A percentile compares a stretch with the other conserved stretches of the same genome.
phyloP scores from a whole-genome alignment of 2,888 invertebrate species.

The Ochropleura leucogaster region DNA sequence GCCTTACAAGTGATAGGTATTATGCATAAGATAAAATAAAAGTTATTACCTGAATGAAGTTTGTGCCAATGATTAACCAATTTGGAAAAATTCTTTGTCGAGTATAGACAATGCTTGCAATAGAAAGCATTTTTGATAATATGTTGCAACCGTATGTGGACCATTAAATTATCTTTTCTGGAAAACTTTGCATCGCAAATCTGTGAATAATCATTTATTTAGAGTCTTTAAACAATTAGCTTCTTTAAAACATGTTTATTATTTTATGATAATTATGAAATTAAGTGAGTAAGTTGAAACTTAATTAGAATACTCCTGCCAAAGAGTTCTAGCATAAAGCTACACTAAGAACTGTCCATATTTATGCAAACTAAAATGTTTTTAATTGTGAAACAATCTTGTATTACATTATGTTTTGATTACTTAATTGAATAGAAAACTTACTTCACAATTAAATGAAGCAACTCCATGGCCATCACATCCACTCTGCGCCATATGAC shows the following conservation, averaged over 20 bases:
- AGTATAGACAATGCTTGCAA: constrained; percentile 81
- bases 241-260: background rate
- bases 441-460: constrained; percentile 82
- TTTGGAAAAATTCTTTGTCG: constrained; percentile 81
- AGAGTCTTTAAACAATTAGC: background rate
- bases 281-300: background rate
- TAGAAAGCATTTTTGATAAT: constrained; percentile 71
- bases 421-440: constrained; percentile 29
- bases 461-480: constrained; percentile 89
- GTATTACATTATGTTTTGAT: background rate
- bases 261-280: background rate
- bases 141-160: constrained; percentile 92
- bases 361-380: background rate
- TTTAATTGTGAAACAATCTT: background rate
- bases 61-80: constrained; percentile 80
- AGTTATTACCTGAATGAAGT: constrained; percentile 76
- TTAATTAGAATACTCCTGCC: background rate
- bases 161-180: constrained; percentile 94
- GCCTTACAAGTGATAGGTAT: background rate
- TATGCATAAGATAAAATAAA: background rate
- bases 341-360: too few relatives aligned
- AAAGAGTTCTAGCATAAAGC: background rate
- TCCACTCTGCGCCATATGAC: constrained; percentile 93
- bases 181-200: constrained; percentile 92
- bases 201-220: constrained; percentile 75